A percentile compares a stretch with the other conserved stretches of the same genome.
These are phyloP conservation scores for Anguilla megastoma DNA, from an alignment of 2,797 vertebrate species.

Conservation along the genomic window DNA sequence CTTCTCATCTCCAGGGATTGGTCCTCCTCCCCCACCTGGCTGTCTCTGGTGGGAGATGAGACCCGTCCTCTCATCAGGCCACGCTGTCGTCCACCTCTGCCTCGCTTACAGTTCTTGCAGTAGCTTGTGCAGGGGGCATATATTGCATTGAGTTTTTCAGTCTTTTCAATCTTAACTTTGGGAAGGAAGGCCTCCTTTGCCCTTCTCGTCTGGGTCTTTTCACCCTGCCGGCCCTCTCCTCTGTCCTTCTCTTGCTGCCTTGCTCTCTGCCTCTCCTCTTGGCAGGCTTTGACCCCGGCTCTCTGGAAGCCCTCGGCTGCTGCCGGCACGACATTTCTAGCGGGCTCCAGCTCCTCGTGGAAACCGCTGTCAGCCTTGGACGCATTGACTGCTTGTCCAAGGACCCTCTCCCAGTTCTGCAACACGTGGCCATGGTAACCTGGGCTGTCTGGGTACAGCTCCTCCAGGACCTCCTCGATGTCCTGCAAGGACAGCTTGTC, in stretches of 20 bases:
- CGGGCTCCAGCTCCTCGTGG: slow-evolving; percentile 58
- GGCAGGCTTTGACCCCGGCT: slow-evolving; percentile 57
- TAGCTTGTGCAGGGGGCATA: not conserved
- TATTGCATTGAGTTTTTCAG: slow-evolving; percentile 29
- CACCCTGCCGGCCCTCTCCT: slow-evolving; percentile 56
- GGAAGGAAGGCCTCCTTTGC: slow-evolving; percentile 52
- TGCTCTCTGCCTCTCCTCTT: slow-evolving; percentile 58
- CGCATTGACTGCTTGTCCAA: slow-evolving; percentile 73
- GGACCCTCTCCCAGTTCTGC: slow-evolving; percentile 74
- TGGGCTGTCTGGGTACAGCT: slow-evolving; percentile 82
- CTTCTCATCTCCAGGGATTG: slow-evolving; percentile 50
- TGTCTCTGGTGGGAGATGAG: slow-evolving; percentile 38
- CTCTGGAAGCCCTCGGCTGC: slow-evolving; percentile 69
- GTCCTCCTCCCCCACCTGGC: slow-evolving; percentile 40
- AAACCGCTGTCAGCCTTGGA: slow-evolving; percentile 78
- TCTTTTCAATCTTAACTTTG: slow-evolving; percentile 55
- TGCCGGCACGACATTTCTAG: slow-evolving; percentile 39
- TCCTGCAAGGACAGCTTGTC: slow-evolving; percentile 79
- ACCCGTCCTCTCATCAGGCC: slow-evolving; percentile 51
- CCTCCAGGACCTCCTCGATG: slow-evolving; percentile 83
- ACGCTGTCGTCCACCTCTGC: slow-evolving; percentile 49
- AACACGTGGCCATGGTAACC: slow-evolving; percentile 68
- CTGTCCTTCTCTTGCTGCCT: slow-evolving; percentile 70
- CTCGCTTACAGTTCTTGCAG: slow-evolving; percentile 69
- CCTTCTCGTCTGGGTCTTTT: slow-evolving; percentile 56